Conservation (phyloP, 2,888 invertebrate genomes). For the Megastigmus dorsalis region DNA sequence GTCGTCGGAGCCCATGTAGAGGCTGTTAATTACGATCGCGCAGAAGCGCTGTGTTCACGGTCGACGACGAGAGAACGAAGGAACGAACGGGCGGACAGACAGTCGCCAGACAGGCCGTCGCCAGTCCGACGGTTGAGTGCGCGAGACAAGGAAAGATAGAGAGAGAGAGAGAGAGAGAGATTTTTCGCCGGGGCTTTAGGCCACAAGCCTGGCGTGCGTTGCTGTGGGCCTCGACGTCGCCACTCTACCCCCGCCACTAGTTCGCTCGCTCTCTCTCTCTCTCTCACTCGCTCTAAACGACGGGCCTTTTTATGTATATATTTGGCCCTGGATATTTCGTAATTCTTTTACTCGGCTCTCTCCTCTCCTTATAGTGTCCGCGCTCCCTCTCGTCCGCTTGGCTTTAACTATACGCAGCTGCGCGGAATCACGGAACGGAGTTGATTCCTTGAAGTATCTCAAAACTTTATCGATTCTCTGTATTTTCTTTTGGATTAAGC, state of each 20-base stretch:
- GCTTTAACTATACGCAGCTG: neutral
- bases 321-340: slow-evolving; percentile 29
- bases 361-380: neutral
- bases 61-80: neutral
- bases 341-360: neutral
- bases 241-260: no score
- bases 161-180: slow-evolving; percentile 15
- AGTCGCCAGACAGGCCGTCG: slow-evolving; percentile 64
- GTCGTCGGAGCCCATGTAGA: slow-evolving; percentile 10
- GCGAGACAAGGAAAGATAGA: neutral
- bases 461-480: slow-evolving; percentile 32
- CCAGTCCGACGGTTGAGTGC: slow-evolving; percentile 58
- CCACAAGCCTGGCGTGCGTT: neutral
- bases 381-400: no score
- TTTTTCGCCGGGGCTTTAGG: slow-evolving; percentile 1
- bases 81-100: slow-evolving; percentile 58
- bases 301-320: slow-evolving; percentile 12
- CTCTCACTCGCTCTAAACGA: no score
- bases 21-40: slow-evolving; percentile 54
- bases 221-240: neutral
- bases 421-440: neutral
- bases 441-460: slow-evolving; percentile 3
- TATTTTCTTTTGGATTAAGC: no score
- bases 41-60: slow-evolving; percentile 11
- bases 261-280: no score